Conservation (phyloP, 2,888 invertebrate genomes). For the Thecophora atra region DNA sequence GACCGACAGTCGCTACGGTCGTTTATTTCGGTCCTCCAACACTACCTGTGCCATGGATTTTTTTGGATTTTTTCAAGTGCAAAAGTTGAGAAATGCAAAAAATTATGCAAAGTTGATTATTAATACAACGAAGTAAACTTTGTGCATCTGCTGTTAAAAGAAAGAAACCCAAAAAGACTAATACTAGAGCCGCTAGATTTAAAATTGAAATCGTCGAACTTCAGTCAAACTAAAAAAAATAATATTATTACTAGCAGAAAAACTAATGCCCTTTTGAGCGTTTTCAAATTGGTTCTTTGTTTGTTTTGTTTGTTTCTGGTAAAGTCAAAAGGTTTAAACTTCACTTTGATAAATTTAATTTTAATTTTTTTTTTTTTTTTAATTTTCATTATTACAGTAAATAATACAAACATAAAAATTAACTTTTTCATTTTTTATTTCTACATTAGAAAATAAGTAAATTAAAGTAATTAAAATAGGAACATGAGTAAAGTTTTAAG, state of each 20-base stretch:
- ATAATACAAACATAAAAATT: too few species aligned
- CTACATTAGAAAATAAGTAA: too few species aligned
- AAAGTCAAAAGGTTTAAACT: too few species aligned
- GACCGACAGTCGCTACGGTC: conserved; percentile 6
- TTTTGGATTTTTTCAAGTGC: conserved; percentile 1
- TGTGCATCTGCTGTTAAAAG: neutral
- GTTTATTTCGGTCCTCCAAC: neutral
- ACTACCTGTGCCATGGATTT: neutral
- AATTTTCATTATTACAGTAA: too few species aligned
- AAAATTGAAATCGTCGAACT: too few species aligned
- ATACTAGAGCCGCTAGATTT: neutral
- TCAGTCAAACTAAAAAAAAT: too few species aligned
- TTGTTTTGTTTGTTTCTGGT: too few species aligned
- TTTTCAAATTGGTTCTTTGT: conserved; percentile 3
- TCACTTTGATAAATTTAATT: too few species aligned
- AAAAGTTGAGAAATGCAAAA: conserved; percentile 37
- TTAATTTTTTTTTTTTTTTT: too few species aligned
- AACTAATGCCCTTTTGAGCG: conserved; percentile 35
- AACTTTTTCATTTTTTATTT: too few species aligned
- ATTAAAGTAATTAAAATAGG: too few species aligned
- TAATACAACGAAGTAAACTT: conserved; percentile 39
- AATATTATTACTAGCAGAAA: conserved; percentile 12
- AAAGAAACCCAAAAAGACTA: conserved; percentile 20
- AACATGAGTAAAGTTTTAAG: too few species aligned
- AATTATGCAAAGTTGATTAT: conserved; percentile 41